A percentile compares a stretch with the other conserved stretches of the same genome.
Evolutionary conservation across 2,113 vertebrate species (phyloP).

Genomic region (Podocnemis expansa): DNA sequence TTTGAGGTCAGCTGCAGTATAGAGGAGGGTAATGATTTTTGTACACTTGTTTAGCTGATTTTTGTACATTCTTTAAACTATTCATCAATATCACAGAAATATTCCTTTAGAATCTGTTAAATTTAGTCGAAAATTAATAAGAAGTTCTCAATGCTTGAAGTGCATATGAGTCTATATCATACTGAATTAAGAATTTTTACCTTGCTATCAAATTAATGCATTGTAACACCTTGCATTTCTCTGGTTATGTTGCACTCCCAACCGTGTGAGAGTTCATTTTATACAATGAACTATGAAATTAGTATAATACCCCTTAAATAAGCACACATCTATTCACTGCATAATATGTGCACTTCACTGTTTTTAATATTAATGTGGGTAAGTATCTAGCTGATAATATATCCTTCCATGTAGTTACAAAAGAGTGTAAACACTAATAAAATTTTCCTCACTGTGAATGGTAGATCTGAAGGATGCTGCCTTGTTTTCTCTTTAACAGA

Average conservation of each 20-base stretch:
- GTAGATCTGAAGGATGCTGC: neutral
- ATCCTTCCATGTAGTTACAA: neutral
- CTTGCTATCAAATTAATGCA: neutral
- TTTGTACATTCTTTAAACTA: constrained; percentile 38
- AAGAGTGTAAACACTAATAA: neutral
- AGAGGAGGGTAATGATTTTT: neutral
- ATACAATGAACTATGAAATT: neutral
- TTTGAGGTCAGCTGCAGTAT: neutral
- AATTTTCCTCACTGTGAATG: neutral
- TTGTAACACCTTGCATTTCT: neutral
- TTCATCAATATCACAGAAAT: constrained; percentile 15
- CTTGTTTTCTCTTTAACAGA: neutral
- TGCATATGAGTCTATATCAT: neutral
- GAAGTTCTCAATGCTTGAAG: neutral
- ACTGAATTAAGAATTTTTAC: constrained; percentile 13
- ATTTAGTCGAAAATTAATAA: neutral
- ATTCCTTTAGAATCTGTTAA: neutral
- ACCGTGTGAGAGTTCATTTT: neutral
- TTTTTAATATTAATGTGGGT: neutral
- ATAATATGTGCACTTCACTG: neutral
- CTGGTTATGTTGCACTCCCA: neutral
- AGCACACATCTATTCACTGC: neutral
- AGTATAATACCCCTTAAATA: neutral
- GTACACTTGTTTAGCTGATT: neutral
- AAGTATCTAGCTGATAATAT: neutral